A percentile compares a stretch with the other conserved stretches of the same genome.
phyloP scores from a whole-genome alignment of 2,797 vertebrate genomes.

The Remorina albescens region DNA sequence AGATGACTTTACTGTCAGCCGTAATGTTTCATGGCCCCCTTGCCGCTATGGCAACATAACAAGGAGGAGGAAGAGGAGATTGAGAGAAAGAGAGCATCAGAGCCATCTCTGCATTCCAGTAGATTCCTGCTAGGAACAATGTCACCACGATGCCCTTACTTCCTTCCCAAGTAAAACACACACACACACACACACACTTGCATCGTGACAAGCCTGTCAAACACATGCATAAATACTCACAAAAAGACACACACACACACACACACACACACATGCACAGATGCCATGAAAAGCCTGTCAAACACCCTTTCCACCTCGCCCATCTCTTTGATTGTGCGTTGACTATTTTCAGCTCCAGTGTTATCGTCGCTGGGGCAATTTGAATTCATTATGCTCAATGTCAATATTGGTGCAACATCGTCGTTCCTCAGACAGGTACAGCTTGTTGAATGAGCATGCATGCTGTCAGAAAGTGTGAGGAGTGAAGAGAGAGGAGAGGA shows the following conservation, averaged over 20 bases:
- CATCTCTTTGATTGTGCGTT: conserved; percentile 69
- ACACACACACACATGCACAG: conserved; percentile 18
- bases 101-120: conserved; percentile 71
- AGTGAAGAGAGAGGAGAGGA: conserved; percentile 29
- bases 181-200: conserved; percentile 41
- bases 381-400: conserved; percentile 82
- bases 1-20: conserved; percentile 98
- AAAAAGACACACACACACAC: conserved; percentile 11
- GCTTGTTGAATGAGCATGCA: conserved; percentile 75
- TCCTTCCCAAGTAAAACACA: conserved; percentile 49
- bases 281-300: conserved; percentile 69
- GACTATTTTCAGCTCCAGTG: conserved; percentile 66
- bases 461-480: conserved; percentile 58
- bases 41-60: conserved; percentile 85
- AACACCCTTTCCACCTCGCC: conserved; percentile 59
- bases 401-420: conserved; percentile 75
- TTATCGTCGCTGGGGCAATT: conserved; percentile 71
- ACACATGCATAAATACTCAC: conserved; percentile 24
- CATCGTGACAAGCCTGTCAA: conserved; percentile 59
- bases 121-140: conserved; percentile 73
- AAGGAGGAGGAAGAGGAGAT: conserved; percentile 79
- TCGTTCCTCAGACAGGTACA: conserved; percentile 73
- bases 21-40: conserved; percentile 95
- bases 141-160: conserved; percentile 68
- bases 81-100: conserved; percentile 71